Percentiles rank a stretch among this genome's conserved stretches.
phyloP scores from a whole-genome alignment of 2,797 vertebrate species.

The Geotrypetes seraphini region DNA sequence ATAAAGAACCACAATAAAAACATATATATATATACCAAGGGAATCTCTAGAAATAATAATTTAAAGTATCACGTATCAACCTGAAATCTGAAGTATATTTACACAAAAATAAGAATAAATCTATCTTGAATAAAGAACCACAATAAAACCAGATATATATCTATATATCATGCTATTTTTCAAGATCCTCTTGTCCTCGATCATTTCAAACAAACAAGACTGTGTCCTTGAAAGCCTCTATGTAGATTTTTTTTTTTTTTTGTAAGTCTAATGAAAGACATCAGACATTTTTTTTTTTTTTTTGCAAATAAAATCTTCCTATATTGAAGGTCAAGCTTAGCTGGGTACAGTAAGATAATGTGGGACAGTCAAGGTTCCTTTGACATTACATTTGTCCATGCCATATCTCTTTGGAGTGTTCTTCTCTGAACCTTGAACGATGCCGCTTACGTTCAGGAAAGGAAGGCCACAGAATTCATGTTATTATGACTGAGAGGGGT shows the following conservation, averaged over 20 bases:
- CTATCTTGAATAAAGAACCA: conserved; percentile 3
- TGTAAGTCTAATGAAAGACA: conserved; percentile 43
- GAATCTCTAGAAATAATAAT: conserved; percentile 26
- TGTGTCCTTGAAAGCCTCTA: conserved; percentile 41
- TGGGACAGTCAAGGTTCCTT: conserved; percentile 48
- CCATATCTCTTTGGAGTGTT: conserved; percentile 37
- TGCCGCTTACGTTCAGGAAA: conserved; percentile 15
- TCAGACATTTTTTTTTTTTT: conserved; percentile 27
- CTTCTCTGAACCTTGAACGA: conserved; percentile 44
- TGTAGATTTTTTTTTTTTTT: conserved; percentile 41
- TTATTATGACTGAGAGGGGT: conserved; percentile 10
- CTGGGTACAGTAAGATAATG: conserved; percentile 47
- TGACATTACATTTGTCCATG: conserved; percentile 41
- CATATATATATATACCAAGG: too few relatives aligned
- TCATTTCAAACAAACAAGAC: conserved; percentile 26
- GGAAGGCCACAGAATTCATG: conserved; percentile 10
- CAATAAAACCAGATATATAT: conserved; percentile 19
- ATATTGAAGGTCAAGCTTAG: conserved; percentile 50
- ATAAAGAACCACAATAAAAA: conserved; percentile 18
- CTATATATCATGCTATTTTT: conserved; percentile 25
- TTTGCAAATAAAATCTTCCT: conserved; percentile 46
- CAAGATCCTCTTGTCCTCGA: conserved; percentile 19
- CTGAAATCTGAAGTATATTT: conserved; percentile 11
- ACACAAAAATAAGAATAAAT: conserved; percentile 10
- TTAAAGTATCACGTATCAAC: conserved; percentile 22